These are phyloP conservation scores for Sphaerophoria rueppellii DNA, from an alignment of 2,888 invertebrate genomes.

Conservation along the genomic window DNA sequence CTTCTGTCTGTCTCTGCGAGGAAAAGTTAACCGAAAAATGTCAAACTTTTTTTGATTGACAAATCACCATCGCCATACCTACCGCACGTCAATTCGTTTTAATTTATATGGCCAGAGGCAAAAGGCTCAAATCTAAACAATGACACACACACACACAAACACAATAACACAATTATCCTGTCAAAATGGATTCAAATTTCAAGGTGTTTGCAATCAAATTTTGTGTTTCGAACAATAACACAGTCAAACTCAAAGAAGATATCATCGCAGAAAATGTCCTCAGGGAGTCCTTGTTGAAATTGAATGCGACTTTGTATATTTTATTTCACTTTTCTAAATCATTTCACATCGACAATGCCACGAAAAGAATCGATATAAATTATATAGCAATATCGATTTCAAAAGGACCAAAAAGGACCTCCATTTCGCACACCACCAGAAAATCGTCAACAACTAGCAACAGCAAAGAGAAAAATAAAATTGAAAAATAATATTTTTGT, in stretches of 20 bases:
- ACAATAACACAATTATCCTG: constrained; percentile 69
- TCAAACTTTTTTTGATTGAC: constrained; percentile 63
- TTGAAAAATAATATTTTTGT: constrained; percentile 57
- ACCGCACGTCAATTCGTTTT: constrained; percentile 5
- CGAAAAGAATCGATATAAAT: constrained; percentile 42
- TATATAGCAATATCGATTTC: constrained; percentile 52
- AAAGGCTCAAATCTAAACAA: constrained; percentile 6
- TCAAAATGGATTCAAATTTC: constrained; percentile 62
- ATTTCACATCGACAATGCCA: constrained; percentile 53
- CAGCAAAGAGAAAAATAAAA: constrained; percentile 21
- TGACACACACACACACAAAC: constrained; percentile 33
- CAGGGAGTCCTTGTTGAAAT: constrained; percentile 54
- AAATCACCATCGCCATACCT: constrained; percentile 54
- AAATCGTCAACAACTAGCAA: not conserved
- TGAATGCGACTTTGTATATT: constrained; percentile 46
- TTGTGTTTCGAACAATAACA: not conserved
- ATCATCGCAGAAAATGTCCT: constrained; percentile 58
- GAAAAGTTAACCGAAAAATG: constrained; percentile 30
- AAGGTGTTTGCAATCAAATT: constrained; percentile 60
- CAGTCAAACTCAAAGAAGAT: constrained; percentile 34
- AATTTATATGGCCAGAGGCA: constrained; percentile 5
- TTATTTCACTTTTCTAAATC: constrained; percentile 56
- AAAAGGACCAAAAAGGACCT: constrained; percentile 6
- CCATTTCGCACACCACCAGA: not conserved
- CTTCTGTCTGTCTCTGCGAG: not conserved